Evolutionary conservation across 2,888 invertebrate genomes (phyloP), one percentile per base, ranked within the genome.

Genomic region (Anagyrus pseudococci): DNA sequence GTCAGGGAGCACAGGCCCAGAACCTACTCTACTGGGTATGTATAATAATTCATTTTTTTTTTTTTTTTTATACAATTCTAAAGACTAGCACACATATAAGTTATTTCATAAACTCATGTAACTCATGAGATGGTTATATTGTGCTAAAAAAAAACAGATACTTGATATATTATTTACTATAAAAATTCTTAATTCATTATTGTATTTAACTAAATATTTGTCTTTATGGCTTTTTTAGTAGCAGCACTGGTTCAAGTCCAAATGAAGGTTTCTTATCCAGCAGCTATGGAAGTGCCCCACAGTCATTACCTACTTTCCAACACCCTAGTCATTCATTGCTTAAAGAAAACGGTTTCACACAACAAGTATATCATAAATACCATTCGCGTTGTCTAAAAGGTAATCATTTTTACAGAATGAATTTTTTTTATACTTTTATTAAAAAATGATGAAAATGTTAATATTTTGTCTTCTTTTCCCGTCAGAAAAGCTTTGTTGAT

Each of bases 291-390:
- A 92, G 93, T 13, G 89, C 89, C 62, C 94, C 95, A 0, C 90
- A 91, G 78, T 88, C 93, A 63, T 84, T 96, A 82, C 95, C 96
- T 29, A 86, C 88, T 50, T 96, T 96, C 87, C 96, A 97, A 80
- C 98, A 98, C 85, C 98, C 98, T 37, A 96, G 96, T 75, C 96
- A 98, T 82, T 89, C 94, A 8, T 84, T 99, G 70, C 88, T 99
- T 46, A 89, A 95, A 69, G 96, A 98, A 82, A 97, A 98, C 82
- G 95, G 96, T 78, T 99, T 98, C 84, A 96, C 97, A 6, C 98
- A 98, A 82, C 95, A 95, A 81, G 96, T 93, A 2, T 99, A 99
- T 84, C 93, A 95, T 83, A 97, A 96, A 80, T 99, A 97, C 83
- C 90, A 94, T 81, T 92, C 92, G 69, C 87, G 96, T 71, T 98